phyloP scores from a whole-genome alignment of 2,797 vertebrate species.

The Cyclopterus lumpus region DNA sequence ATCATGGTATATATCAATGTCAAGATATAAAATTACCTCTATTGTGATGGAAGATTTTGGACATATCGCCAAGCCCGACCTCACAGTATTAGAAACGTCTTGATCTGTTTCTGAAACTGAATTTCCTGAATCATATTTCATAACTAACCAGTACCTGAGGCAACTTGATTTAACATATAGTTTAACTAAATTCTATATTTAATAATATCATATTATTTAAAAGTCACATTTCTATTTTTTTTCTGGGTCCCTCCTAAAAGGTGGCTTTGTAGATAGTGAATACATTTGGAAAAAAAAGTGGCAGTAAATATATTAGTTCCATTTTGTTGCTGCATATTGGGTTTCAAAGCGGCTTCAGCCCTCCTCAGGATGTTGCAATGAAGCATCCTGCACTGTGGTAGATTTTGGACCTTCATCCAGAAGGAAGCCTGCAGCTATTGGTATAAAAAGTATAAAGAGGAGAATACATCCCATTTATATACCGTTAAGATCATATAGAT shows the following conservation, averaged over 20 bases:
- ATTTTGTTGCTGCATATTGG: not conserved
- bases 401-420: conserved; percentile 11
- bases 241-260: too few relatives aligned
- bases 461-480: not conserved
- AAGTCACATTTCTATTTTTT: too few relatives aligned
- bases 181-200: not conserved
- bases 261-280: too few relatives aligned
- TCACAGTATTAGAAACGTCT: too few relatives aligned
- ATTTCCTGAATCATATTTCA: not conserved
- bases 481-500: not conserved
- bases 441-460: not conserved
- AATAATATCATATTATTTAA: too few relatives aligned
- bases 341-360: not conserved
- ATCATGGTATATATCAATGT: too few relatives aligned
- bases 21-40: too few relatives aligned
- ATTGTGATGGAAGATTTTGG: too few relatives aligned
- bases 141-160: not conserved
- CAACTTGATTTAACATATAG: not conserved
- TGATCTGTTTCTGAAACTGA: too few relatives aligned
- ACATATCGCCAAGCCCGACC: too few relatives aligned
- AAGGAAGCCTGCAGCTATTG: not conserved
- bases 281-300: too few relatives aligned
- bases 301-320: not conserved
- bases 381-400: not conserved
- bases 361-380: not conserved